Percentiles rank a stretch among this genome's conserved stretches.
Conservation (phyloP, 2,888 invertebrate species). For the Nemurella pictetii region DNA sequence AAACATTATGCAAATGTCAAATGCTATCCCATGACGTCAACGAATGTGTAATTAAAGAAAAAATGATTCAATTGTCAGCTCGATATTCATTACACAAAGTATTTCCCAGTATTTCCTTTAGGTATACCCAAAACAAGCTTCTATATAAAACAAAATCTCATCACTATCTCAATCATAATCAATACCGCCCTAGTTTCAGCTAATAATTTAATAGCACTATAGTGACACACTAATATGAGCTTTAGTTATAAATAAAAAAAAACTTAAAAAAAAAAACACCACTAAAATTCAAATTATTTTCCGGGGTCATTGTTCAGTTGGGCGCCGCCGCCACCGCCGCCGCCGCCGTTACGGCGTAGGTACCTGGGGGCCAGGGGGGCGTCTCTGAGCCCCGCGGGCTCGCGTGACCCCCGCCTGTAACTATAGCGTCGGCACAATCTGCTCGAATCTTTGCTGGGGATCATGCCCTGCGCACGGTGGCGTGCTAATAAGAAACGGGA, state of each 20-base stretch:
- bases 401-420: not conserved
- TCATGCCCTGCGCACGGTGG: not conserved
- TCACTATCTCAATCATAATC: not conserved
- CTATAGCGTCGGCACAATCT: not conserved
- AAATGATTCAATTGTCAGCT: not conserved
- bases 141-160: not conserved
- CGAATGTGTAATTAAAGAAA: not conserved
- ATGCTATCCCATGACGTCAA: not conserved
- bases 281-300: not conserved
- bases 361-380: no score
- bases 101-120: no score
- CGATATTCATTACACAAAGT: not conserved
- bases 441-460: not conserved
- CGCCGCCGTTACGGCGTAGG: not conserved
- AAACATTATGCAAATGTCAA: not conserved
- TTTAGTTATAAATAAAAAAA: no score
- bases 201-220: not conserved
- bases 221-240: not conserved
- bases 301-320: not conserved
- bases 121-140: no score
- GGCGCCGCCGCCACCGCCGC: not conserved
- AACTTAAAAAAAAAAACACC: not conserved
- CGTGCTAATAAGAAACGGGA: not conserved
- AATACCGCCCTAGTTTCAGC: not conserved
- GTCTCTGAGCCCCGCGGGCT: not conserved